phyloP scores from a whole-genome alignment of 2,888 invertebrate species.

The Diarsia mendica region DNA sequence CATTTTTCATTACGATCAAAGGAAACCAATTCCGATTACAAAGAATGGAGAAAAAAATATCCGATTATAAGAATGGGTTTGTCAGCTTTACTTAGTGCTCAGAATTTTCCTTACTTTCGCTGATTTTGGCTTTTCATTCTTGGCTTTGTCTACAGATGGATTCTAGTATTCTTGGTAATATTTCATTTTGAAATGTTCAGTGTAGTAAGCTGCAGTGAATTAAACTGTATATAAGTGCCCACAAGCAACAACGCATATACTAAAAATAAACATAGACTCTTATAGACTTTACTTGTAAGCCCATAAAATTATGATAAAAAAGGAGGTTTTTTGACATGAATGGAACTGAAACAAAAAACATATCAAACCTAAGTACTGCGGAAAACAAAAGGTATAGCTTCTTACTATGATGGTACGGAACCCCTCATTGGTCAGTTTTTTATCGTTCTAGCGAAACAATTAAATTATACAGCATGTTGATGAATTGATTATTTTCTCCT shows the following conservation, averaged over 20 bases:
- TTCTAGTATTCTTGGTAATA: background rate
- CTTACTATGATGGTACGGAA: no score
- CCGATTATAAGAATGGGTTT: conserved; percentile 41
- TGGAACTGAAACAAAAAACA: no score
- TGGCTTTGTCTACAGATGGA: background rate
- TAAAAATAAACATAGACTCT: background rate
- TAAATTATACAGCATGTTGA: background rate
- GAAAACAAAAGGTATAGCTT: no score
- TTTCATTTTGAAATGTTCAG: background rate
- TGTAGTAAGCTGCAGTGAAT: background rate
- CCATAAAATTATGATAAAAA: no score
- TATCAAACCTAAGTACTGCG: no score
- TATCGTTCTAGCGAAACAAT: background rate
- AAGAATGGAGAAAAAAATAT: conserved; percentile 45
- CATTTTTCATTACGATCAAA: conserved; percentile 57
- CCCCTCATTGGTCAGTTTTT: no score
- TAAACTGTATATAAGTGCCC: background rate
- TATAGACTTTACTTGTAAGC: no score
- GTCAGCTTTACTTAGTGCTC: conserved; percentile 48
- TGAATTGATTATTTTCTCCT: background rate
- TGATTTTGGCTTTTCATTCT: conserved; percentile 9
- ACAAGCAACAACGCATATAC: background rate
- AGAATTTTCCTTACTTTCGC: conserved; percentile 18
- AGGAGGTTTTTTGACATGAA: no score
- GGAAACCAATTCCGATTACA: conserved; percentile 54